Percentiles rank a stretch among this genome's conserved stretches.
These are phyloP conservation scores for Chloroceryle aenea DNA, from an alignment of 2,113 vertebrate genomes.

Conservation along the genomic window DNA sequence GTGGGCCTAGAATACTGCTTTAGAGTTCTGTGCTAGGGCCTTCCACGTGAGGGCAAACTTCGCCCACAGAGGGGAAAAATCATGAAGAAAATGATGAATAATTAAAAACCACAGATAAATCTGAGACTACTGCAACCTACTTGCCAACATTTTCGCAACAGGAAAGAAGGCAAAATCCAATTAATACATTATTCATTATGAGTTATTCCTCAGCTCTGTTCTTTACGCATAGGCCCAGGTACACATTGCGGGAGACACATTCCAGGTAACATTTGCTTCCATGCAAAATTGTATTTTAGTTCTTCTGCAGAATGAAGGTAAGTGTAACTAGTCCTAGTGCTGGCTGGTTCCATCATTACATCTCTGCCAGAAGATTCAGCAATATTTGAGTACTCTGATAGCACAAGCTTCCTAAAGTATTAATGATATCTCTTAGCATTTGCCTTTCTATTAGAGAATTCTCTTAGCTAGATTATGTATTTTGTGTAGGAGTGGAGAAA, in stretches of 20 bases:
- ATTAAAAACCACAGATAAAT: constrained; percentile 21
- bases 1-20: neutral
- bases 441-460: constrained; percentile 1
- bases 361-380: neutral
- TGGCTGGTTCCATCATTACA: neutral
- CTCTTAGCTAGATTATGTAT: neutral
- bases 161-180: neutral
- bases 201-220: neutral
- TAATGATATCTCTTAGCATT: neutral
- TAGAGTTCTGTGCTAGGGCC: neutral
- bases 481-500: neutral
- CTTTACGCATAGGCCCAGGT: neutral
- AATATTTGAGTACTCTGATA: neutral
- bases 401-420: neutral
- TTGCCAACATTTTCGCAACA: constrained; percentile 25
- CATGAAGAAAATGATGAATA: constrained; percentile 15
- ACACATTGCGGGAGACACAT: neutral
- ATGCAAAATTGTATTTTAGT: neutral
- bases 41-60: constrained; percentile 31
- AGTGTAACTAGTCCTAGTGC: neutral
- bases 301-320: constrained; percentile 3
- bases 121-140: constrained; percentile 7
- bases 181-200: constrained; percentile 29
- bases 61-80: neutral
- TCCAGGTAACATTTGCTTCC: constrained; percentile 5